Conservation (phyloP, 2,113 vertebrate species). For the Pungitius pungitius region DNA sequence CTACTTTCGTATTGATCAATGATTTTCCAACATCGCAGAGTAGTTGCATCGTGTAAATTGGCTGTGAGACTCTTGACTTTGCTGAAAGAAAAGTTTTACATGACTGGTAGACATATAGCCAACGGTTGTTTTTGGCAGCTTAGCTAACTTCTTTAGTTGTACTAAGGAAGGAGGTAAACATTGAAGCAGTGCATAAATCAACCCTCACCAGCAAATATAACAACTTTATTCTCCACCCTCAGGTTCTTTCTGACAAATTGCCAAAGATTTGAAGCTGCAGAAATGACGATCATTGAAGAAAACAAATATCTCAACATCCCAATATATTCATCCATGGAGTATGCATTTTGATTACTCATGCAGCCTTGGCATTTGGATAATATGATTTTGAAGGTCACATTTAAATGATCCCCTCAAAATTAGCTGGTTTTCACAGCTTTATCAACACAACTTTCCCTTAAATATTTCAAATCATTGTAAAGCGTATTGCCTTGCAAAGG, state of each 20-base stretch:
- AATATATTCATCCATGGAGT: not conserved
- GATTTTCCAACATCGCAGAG: not conserved
- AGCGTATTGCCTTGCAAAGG: not conserved
- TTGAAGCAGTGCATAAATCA: not conserved
- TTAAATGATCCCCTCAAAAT: not conserved
- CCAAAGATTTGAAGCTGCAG: not conserved
- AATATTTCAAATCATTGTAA: not conserved
- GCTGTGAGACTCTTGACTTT: not conserved
- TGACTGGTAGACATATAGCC: not conserved
- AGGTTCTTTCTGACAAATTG: not conserved
- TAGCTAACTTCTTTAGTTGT: not conserved
- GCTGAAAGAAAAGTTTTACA: not conserved
- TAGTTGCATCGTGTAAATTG: not conserved
- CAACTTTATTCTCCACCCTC: not conserved
- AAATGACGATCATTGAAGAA: not conserved
- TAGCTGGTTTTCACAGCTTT: not conserved
- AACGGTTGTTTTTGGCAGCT: not conserved
- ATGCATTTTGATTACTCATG: not conserved
- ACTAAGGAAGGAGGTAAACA: not conserved
- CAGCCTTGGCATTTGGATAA: not conserved
- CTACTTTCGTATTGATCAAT: constrained; percentile 7
- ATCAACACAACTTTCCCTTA: not conserved
- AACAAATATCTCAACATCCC: not conserved
- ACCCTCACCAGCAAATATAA: not conserved
- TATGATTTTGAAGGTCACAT: not conserved